Evolutionary conservation across 2,797 vertebrate genomes (phyloP), one percentile per base, ranked within the genome.

Genomic region (Capromys pilorides): DNA sequence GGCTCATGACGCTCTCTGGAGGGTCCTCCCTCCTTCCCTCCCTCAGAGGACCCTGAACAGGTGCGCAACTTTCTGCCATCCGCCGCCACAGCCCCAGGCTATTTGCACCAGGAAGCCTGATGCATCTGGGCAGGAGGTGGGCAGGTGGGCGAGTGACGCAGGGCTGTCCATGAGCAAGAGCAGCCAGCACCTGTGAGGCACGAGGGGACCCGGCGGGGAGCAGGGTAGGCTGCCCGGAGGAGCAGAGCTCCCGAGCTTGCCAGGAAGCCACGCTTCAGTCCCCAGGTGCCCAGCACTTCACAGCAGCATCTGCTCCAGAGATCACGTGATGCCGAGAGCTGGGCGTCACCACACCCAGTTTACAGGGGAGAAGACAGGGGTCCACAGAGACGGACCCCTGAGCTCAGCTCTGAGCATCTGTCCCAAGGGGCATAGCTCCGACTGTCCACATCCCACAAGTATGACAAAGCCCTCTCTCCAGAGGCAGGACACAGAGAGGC

Each of bases 21-120:
- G 24, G 0, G 61, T 39, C 31, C 66, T 49, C 71, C 41, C n/a
- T n/a, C n/a, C 45, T 45, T 45, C 45, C 8, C 33, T n/a, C n/a
- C 79, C 1, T 77, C 51, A 14, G 19, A 49, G 12, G 0, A 0
- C 73, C 59, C 7, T 7, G 0, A 22, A 6, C 11, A 1, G 0
- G 0, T 51, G 24, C 5, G 1, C 22, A 28, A 26, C 79, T 22
- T 36, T 16, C 67, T 41, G 36, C 22, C 10, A 16, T 12, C 10
- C 31, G 61, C 71, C 22, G 49, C 36, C 2, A 6, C 24, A 54
- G 0, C 9, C 24, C 24, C 8, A 3, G 54, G 79, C 51, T 22
- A 5, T 57, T 11, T 36, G 33, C 8, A 11, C 33, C 12, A 41
- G 33, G 79, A 51, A 41, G 18, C 67, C 39, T 1, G 5, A 9